phyloP scores from a whole-genome alignment of 2,797 vertebrate genomes.

The Emydoidea blandingii region DNA sequence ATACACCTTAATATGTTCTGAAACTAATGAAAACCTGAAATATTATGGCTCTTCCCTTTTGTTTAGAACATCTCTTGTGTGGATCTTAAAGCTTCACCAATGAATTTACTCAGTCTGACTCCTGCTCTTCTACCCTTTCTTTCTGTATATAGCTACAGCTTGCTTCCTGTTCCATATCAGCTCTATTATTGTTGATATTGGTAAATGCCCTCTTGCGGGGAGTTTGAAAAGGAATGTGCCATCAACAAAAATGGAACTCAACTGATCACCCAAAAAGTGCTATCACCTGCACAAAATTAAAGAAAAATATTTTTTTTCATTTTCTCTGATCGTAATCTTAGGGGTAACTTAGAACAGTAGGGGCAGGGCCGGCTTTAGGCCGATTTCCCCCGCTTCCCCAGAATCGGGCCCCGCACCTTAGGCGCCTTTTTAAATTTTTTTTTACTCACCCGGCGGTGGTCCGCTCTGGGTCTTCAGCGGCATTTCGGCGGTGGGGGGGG shows the following conservation, averaged over 20 bases:
- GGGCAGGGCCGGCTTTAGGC: background rate
- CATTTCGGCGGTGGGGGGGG: too few relatives aligned
- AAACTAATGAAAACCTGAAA: too few relatives aligned
- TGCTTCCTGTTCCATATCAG: background rate
- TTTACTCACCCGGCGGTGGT: too few relatives aligned
- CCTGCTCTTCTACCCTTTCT: background rate
- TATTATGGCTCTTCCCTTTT: background rate
- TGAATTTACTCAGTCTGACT: background rate
- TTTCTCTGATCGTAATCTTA: background rate
- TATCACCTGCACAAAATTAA: background rate
- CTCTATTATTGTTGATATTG: background rate
- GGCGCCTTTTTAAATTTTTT: too few relatives aligned
- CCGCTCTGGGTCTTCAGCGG: too few relatives aligned
- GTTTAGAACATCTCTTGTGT: background rate
- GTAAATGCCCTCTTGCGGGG: background rate
- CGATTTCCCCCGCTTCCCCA: too few relatives aligned
- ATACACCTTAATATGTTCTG: too few relatives aligned
- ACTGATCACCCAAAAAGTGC: background rate
- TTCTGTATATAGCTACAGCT: background rate
- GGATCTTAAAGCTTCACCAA: background rate
- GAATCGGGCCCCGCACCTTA: too few relatives aligned
- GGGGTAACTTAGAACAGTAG: background rate
- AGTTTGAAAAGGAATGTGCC: background rate
- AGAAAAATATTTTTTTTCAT: background rate
- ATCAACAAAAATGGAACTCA: background rate